Evolutionary conservation across 2,797 vertebrate species (phyloP), one percentile per base, ranked within the genome.

Genomic region (Anabacerthia variegaticeps): DNA sequence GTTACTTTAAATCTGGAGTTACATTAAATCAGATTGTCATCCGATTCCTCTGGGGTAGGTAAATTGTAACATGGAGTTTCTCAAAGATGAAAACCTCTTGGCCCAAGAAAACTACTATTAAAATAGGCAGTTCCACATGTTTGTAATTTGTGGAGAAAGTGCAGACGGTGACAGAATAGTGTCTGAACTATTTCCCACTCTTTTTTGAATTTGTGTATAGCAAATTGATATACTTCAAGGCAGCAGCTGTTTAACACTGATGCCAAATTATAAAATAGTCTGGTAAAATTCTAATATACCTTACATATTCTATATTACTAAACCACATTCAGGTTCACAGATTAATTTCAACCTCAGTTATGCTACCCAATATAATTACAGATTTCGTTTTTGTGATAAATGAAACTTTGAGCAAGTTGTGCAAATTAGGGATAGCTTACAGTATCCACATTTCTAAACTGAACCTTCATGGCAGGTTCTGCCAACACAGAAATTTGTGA

Each of bases 211-310:
- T 85, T 89, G 41, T 95, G 54, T 96, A 49, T 89, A 96, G 97
- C 97, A 97, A 97, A 98, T 95, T 93, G 89, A 97, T 96, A 96
- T 69, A 94, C 92, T 95, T 95, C 88, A 95, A 97, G 93, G 95
- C 91, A 96, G 95, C 96, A 97, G 95, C 95, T 98, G 97, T 92
- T 97, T 86, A 94, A 95, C 89, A 67, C 92, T 86, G 93, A 95
- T 73, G 92, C 96, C 96, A 97, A 98, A 97, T 92, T 92, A 96
- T 92, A 96, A 96, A 95, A 88, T 52, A 95, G 88, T 81, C 80
- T 27, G 81, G 92, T 89, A 89, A 88, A 95, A 81, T 91, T 92
- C 54, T 89, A 76, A 83, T 82, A 74, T 90, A 80, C 43, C 68
- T 51, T 62, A 78, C 36, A 46, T 85, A 92, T 66, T 93, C 96